Evolutionary conservation across 2,797 vertebrate species (phyloP), one percentile per base, ranked within the genome.

Genomic region (Fistularia tabacaria): DNA sequence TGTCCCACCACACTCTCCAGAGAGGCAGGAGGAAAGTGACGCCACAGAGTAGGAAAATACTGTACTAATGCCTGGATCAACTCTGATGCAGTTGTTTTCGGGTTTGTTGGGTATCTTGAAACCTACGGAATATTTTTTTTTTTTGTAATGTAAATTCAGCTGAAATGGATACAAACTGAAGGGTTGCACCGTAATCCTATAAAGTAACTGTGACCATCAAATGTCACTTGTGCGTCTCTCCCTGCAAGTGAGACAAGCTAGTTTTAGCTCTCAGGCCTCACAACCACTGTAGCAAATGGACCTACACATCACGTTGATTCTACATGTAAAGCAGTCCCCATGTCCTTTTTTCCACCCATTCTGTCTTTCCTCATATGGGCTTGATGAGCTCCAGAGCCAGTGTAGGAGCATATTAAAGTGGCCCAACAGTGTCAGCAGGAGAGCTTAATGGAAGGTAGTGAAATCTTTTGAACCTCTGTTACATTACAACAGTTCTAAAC

Each of bases 401-500:
- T 76, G 80, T 88, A 85, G 88, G 91, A 92, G 86, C 85, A 83
- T 91, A 89, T 90, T 92, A 89, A 87, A 91, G 86, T 89, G 90
- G 85, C 88, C 85, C 89, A 92, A 92, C 88, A 90, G 83, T 89
- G 89, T 91, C 86, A 77, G 85, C 90, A 87, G 89, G 90, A 90
- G 87, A 89, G 86, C 89, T 91, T 91, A 92, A 92, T 89, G 89
- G 88, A 92, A 90, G 89, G 85, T 85, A 90, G 84, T 88, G 86
- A 91, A 91, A 85, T 90, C 90, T 91, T 93, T 90, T 91, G 89
- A 92, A 91, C 89, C 90, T 91, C 83, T 83, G 86, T 88, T 92
- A 90, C 81, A 88, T 89, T 93, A 92, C 91, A 92, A 90, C 88
- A 83, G 76, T 85, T 88, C 87, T 92, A 92, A 93, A 91, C 89